Percentiles rank a stretch among this genome's conserved stretches.
phyloP scores from a whole-genome alignment of 1,140 invertebrate genomes.

The Trichogramma pretiosum region DNA sequence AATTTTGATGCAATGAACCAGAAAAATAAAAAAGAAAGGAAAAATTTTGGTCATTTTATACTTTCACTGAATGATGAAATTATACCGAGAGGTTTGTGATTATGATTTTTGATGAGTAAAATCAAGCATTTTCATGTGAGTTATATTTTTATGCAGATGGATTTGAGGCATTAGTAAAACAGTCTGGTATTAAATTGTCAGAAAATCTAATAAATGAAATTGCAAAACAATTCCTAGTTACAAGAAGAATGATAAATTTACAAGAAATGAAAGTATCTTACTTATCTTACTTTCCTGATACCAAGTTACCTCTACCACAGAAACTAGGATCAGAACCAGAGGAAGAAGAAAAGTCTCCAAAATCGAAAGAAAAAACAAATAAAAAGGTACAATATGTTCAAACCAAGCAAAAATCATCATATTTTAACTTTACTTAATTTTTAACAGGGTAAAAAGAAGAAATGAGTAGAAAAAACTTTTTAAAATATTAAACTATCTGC shows the following conservation, averaged over 20 bases:
- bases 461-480: background rate
- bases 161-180: slow-evolving; percentile 30
- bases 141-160: slow-evolving; percentile 25
- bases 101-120: too few relatives aligned
- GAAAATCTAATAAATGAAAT: slow-evolving; percentile 34
- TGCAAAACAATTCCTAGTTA: slow-evolving; percentile 27
- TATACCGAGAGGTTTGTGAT: slow-evolving; percentile 18
- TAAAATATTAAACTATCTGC: too few relatives aligned
- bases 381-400: slow-evolving; percentile 1
- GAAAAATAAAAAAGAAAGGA: slow-evolving; percentile 37
- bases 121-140: too few relatives aligned
- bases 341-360: slow-evolving; percentile 1
- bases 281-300: slow-evolving; percentile 37
- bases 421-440: background rate
- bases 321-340: slow-evolving; percentile 16
- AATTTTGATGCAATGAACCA: slow-evolving; percentile 39
- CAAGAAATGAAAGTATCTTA: slow-evolving; percentile 34
- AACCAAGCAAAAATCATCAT: background rate
- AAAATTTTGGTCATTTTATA: slow-evolving; percentile 40
- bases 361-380: slow-evolving; percentile 16
- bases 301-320: slow-evolving; percentile 19
- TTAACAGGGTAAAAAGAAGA: background rate
- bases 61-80: slow-evolving; percentile 25
- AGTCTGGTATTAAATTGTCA: slow-evolving; percentile 37
- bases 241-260: slow-evolving; percentile 32